Conservation (phyloP, 2,888 invertebrate species). For the Colostygia pectinataria region DNA sequence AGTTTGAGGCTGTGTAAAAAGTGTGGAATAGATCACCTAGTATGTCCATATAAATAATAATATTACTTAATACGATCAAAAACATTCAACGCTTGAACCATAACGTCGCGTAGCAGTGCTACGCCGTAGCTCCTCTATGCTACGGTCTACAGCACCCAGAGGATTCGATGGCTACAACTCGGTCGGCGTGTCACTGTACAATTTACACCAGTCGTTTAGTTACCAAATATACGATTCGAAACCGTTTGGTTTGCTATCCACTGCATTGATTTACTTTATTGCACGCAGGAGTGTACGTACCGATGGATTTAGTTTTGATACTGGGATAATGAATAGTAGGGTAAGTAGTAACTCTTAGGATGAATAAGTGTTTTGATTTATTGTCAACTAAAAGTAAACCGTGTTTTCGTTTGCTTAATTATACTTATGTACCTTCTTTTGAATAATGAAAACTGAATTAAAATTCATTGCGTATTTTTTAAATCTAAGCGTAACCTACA, state of each 20-base stretch:
- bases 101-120: background rate
- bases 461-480: too few species aligned
- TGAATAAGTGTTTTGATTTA: too few species aligned
- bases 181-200: slow-evolving; percentile 20
- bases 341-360: slow-evolving; percentile 1
- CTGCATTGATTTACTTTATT: slow-evolving; percentile 24
- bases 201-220: slow-evolving; percentile 35
- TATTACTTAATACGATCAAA: too few species aligned
- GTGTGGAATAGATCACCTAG: background rate
- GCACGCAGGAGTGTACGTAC: slow-evolving; percentile 19
- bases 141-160: background rate
- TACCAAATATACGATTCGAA: slow-evolving; percentile 30
- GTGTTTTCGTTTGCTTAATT: background rate
- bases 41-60: background rate
- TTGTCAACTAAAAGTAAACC: background rate
- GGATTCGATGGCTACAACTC: background rate
- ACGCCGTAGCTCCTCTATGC: slow-evolving; percentile 1
- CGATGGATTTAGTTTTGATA: slow-evolving; percentile 17
- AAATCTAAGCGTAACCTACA: too few species aligned
- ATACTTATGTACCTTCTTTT: too few species aligned
- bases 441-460: too few species aligned
- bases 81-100: too few species aligned
- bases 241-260: slow-evolving; percentile 20
- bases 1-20: too few species aligned
- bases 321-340: slow-evolving; percentile 4